Evolutionary conservation across 2,888 invertebrate species (phyloP).

Genomic region (Phortica okadai): DNA sequence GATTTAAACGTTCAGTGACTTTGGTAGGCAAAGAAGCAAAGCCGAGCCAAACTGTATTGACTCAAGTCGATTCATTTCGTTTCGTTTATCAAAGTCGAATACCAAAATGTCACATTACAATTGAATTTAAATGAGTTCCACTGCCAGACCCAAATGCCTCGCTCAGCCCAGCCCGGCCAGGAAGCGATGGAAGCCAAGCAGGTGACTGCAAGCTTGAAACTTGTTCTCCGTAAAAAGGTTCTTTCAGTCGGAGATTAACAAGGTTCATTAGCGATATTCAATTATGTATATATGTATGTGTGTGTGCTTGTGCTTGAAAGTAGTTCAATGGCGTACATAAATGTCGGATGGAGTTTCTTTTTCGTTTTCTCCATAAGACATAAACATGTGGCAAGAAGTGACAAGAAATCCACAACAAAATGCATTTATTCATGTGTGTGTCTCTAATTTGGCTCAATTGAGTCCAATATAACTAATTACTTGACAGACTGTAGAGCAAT

Average conservation of each 20-base stretch:
- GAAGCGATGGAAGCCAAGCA: not conserved
- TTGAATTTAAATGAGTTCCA: conserved; percentile 68
- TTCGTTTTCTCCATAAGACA: no score
- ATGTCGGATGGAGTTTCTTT: conserved; percentile 26
- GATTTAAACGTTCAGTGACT: conserved; percentile 67
- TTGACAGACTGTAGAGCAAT: no score
- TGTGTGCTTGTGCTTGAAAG: not conserved
- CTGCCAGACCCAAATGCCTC: not conserved
- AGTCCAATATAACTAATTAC: conserved; percentile 65
- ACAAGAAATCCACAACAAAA: no score
- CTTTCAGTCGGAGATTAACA: not conserved
- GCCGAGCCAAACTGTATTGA: not conserved
- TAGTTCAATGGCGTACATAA: not conserved
- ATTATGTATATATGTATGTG: not conserved
- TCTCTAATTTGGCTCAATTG: conserved; percentile 64
- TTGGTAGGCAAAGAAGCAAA: conserved; percentile 16
- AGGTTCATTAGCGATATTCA: not conserved
- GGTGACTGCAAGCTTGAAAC: not conserved
- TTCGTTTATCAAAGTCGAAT: conserved; percentile 58
- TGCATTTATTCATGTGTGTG: no score
- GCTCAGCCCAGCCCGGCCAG: not conserved
- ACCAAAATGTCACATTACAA: conserved; percentile 63
- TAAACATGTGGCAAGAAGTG: no score
- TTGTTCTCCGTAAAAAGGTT: not conserved
- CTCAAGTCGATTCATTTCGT: conserved; percentile 34